Percentiles rank a stretch among this genome's conserved stretches.
phyloP scores from a whole-genome alignment of 2,888 invertebrate genomes.

The Seira musarum region DNA sequence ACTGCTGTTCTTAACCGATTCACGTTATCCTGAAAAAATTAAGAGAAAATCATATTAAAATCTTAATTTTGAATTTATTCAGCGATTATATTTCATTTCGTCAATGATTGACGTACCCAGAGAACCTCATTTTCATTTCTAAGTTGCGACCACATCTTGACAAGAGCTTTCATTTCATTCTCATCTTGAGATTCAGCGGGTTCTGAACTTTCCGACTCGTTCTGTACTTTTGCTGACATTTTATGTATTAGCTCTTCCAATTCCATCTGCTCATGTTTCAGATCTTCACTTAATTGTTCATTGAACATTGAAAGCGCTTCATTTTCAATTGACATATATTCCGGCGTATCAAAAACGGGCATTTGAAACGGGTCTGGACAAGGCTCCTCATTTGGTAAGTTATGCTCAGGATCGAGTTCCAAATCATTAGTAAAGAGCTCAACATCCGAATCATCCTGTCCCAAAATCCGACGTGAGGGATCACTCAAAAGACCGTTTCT shows the following conservation, averaged over 20 bases:
- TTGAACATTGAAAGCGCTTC: constrained; percentile 66
- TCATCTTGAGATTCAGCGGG: constrained; percentile 40
- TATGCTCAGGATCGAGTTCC: constrained; percentile 47
- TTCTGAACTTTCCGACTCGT: constrained; percentile 48
- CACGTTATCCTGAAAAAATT: constrained; percentile 64
- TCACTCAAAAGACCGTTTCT: constrained; percentile 14
- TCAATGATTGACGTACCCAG: constrained; percentile 53
- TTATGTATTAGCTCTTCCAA: constrained; percentile 59
- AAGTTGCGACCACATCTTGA: constrained; percentile 58
- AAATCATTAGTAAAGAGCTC: constrained; percentile 55
- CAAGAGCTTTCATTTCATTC: constrained; percentile 62
- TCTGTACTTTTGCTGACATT: constrained; percentile 38
- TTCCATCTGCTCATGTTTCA: constrained; percentile 64
- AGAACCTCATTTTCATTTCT: constrained; percentile 68
- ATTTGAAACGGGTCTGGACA: constrained; percentile 64
- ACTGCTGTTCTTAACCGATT: constrained; percentile 61
- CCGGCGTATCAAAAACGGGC: constrained; percentile 66
- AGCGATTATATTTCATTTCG: neutral
- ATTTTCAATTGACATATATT: constrained; percentile 67
- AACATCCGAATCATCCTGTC: constrained; percentile 46
- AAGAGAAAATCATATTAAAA: neutral
- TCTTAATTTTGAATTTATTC: neutral
- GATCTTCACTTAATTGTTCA: constrained; percentile 63
- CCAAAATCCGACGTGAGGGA: constrained; percentile 8
- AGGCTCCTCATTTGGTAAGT: constrained; percentile 55